Conservation (phyloP, 2,797 vertebrate species). For the Melanitta fusca region DNA sequence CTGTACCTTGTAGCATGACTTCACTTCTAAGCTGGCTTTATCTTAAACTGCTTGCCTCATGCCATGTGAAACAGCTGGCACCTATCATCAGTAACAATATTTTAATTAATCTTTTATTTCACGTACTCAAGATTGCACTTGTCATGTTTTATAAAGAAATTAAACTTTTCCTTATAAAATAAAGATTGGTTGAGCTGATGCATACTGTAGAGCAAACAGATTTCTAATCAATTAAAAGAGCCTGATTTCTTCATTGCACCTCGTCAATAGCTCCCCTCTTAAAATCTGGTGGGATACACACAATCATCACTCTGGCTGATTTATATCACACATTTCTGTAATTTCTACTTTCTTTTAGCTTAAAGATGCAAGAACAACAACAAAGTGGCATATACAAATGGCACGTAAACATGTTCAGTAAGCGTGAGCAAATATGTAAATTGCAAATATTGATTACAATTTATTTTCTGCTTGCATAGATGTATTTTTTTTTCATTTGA, state of each 20-base stretch:
- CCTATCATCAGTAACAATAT: conserved; percentile 35
- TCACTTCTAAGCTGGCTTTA: background rate
- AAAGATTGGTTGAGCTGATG: conserved; percentile 16
- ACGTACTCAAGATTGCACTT: conserved; percentile 32
- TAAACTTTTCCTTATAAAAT: conserved; percentile 42
- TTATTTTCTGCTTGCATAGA: background rate
- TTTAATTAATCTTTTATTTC: conserved; percentile 58
- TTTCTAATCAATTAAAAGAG: background rate
- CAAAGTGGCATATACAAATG: background rate
- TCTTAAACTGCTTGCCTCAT: conserved; percentile 26
- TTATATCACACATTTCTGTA: background rate
- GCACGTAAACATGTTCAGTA: background rate
- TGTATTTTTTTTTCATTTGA: conserved; percentile 11
- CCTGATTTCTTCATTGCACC: background rate
- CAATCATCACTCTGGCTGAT: background rate
- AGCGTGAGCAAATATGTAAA: conserved; percentile 11
- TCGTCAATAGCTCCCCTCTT: background rate
- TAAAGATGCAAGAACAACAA: background rate
- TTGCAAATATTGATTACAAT: background rate
- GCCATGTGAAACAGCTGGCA: conserved; percentile 50
- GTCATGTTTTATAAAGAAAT: conserved; percentile 68
- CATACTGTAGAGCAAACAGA: conserved; percentile 15
- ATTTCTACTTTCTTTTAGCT: background rate
- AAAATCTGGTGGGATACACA: background rate
- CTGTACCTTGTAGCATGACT: background rate